Base-by-base conservation (phyloP, 1,140 invertebrate genomes). In the Drosophila lacteicornis region DNA sequence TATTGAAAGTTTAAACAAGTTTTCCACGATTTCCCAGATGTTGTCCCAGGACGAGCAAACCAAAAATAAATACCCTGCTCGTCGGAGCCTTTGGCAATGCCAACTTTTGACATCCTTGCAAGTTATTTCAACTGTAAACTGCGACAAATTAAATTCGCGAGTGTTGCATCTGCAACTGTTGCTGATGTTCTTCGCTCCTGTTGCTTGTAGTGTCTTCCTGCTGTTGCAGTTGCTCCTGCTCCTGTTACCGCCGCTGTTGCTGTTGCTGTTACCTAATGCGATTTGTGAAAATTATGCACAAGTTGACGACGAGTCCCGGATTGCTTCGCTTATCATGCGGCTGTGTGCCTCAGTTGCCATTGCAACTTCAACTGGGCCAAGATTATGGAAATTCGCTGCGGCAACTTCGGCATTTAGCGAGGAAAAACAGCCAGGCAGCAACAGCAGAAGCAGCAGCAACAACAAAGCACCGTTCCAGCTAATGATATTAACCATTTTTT, bases 1-100 rank as follows among this genome's bases (percentile, higher is more conserved):
- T 90, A 84, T 84, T 80, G 81, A 88, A 88, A 88, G 77, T 88
- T 90, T 84, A 84, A 88, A 71, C 84, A 90, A 88, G 85, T 88
- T 87, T 84, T 49, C 51, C 27, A 22, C 43, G 36, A 49, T 51
- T 76, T 47, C 51, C 77, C 56, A 74, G 55, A 60, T 75, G 61
- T 36, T 68, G 68, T 47, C 13, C 62, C 61, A 76, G 61, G 30
- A n/a, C 57, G 38, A 19, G 19, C 38, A 55, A 73, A 59, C 65
- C 69, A 50, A 57, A 74, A 73, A 73, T 66, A 79, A 51, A 74
- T 79, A 79, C 58, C 49, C 63, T 62, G 51, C 65, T 61, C 55
- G 66, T 45, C n/a, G 27, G 36, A 60, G 38, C 38, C 50, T 70
- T 51, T 53, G 75, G 75, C 75, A 46, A 57, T 55, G 27, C 27